phyloP scores from a whole-genome alignment of 2,113 vertebrate species.

The Pica pica region DNA sequence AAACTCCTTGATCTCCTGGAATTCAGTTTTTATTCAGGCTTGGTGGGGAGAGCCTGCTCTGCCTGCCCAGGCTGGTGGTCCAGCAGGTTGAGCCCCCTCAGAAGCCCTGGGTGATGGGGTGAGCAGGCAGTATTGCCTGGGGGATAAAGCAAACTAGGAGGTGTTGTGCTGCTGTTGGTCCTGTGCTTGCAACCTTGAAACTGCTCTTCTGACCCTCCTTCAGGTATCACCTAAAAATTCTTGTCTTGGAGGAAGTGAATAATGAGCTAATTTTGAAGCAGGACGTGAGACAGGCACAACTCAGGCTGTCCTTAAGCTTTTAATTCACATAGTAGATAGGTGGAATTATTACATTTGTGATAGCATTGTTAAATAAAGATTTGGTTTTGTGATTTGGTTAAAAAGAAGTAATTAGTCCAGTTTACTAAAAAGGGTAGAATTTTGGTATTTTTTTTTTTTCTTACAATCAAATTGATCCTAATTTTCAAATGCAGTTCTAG shows the following conservation, averaged over 20 bases:
- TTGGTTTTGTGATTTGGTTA: neutral
- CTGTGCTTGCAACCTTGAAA: neutral
- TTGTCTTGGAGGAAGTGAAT: neutral
- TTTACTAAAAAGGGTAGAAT: neutral
- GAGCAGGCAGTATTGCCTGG: neutral
- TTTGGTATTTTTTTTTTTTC: neutral
- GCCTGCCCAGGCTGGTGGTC: neutral
- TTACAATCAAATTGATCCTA: neutral
- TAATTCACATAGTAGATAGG: neutral
- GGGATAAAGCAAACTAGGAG: neutral
- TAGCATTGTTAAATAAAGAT: neutral
- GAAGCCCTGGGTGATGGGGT: fast-evolving
- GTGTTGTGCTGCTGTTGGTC: neutral
- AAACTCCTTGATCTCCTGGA: neutral
- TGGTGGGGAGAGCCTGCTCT: neutral
- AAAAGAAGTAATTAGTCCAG: neutral
- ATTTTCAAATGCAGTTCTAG: neutral
- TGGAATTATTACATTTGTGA: neutral
- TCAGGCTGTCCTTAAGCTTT: neutral
- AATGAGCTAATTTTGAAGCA: neutral
- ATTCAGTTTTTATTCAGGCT: neutral
- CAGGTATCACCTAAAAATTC: neutral
- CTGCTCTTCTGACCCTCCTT: neutral
- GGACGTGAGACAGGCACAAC: neutral
- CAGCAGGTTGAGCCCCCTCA: neutral